phyloP scores from a whole-genome alignment of 2,888 invertebrate species.

The Lasioglossum calceatum region DNA sequence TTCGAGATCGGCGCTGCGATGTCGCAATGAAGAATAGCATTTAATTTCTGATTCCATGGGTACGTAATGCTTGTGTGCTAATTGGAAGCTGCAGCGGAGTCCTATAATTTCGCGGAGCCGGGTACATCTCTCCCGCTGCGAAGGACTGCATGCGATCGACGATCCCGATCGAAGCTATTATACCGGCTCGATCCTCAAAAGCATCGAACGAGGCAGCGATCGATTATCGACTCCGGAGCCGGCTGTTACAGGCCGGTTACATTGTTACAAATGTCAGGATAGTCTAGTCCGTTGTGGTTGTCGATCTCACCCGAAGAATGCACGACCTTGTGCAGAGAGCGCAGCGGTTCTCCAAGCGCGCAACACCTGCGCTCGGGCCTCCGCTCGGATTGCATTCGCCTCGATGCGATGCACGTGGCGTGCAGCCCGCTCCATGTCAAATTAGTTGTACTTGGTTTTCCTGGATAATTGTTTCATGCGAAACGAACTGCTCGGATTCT shows the following conservation, averaged over 20 bases:
- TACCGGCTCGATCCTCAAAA: neutral
- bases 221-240: conserved; percentile 11
- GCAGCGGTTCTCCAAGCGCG: neutral
- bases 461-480: conserved; percentile 25
- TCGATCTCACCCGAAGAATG: conserved; percentile 1
- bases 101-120: neutral
- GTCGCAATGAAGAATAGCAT: neutral
- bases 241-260: conserved; percentile 14
- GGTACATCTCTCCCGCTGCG: neutral
- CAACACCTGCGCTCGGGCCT: neutral
- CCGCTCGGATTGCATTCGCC: neutral
- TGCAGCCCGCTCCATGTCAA: conserved; percentile 4
- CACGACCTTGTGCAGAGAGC: neutral
- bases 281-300: neutral
- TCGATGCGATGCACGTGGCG: neutral
- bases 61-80: neutral
- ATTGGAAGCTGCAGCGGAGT: neutral
- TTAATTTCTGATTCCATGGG: neutral
- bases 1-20: neutral
- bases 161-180: conserved; percentile 14
- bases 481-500: neutral
- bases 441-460: conserved; percentile 29
- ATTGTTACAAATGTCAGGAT: conserved; percentile 33
- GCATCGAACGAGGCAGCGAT: neutral
- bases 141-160: neutral